Percentiles rank a stretch among this genome's conserved stretches.
phyloP scores from a whole-genome alignment of 2,888 invertebrate species.

The Drosophila atroscutellata region DNA sequence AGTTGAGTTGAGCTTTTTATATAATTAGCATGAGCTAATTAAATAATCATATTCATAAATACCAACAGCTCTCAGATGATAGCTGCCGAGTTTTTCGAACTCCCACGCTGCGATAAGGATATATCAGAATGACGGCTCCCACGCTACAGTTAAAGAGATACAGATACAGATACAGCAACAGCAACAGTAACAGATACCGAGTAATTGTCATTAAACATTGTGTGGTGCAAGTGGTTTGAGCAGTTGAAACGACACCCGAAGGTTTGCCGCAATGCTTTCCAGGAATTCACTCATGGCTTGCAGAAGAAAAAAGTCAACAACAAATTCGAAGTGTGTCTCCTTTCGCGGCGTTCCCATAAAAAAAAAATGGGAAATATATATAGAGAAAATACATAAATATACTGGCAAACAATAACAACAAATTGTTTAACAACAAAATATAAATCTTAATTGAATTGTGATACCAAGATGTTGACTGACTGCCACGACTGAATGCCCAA shows the following conservation, averaged over 20 bases:
- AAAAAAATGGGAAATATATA: slow-evolving; percentile 40
- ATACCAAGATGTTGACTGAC: slow-evolving; percentile 57
- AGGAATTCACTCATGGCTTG: slow-evolving; percentile 64
- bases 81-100: slow-evolving; percentile 21
- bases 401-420: slow-evolving; percentile 68
- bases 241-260: slow-evolving; percentile 65
- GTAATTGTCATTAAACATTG: slow-evolving; percentile 75
- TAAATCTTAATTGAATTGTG: slow-evolving; percentile 82
- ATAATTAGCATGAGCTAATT: slow-evolving; percentile 76
- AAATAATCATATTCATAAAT: slow-evolving; percentile 70
- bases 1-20: slow-evolving; percentile 10
- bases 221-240: slow-evolving; percentile 25
- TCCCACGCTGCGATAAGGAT: slow-evolving; percentile 60
- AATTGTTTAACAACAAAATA: slow-evolving; percentile 79
- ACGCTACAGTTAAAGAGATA: slow-evolving; percentile 67
- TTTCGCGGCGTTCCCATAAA: slow-evolving; percentile 44
- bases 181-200: slow-evolving; percentile 25
- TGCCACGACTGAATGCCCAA: slow-evolving; percentile 14
- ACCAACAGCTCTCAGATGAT: slow-evolving; percentile 34
- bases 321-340: slow-evolving; percentile 47
- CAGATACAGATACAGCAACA: slow-evolving; percentile 31
- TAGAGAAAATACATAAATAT: slow-evolving; percentile 60
- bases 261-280: slow-evolving; percentile 78
- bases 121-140: slow-evolving; percentile 60
- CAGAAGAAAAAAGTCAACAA: slow-evolving; percentile 70